Percentiles rank a stretch among this genome's conserved stretches.
Evolutionary conservation across 1,140 invertebrate genomes (phyloP).

Genomic region (Drosophila micromelanica): DNA sequence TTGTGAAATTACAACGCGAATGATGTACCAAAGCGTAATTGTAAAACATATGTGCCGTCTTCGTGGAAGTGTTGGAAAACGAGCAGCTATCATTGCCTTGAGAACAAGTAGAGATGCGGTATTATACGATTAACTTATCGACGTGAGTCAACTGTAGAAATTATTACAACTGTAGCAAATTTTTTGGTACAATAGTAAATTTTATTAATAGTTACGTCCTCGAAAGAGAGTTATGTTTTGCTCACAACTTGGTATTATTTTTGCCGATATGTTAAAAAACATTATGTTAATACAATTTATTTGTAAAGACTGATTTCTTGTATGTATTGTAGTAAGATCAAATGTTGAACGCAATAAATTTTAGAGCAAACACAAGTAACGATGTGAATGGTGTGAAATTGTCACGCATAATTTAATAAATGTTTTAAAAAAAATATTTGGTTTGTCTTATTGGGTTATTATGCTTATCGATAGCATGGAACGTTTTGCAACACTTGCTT

Average conservation of each 20-base stretch:
- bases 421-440: slow-evolving; percentile 47
- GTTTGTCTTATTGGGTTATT: neutral
- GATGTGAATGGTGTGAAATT: slow-evolving; percentile 46
- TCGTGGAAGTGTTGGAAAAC: slow-evolving; percentile 52
- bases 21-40: slow-evolving; percentile 58
- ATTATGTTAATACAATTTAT: slow-evolving; percentile 69
- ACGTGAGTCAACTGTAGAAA: slow-evolving; percentile 18
- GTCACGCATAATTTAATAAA: slow-evolving; percentile 71
- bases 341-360: slow-evolving; percentile 58
- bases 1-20: slow-evolving; percentile 76
- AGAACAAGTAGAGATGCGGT: slow-evolving; percentile 50
- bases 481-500: slow-evolving; percentile 58
- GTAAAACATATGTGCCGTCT: slow-evolving; percentile 57
- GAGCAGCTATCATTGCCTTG: slow-evolving; percentile 13
- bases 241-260: slow-evolving; percentile 63
- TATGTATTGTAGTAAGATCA: slow-evolving; percentile 56
- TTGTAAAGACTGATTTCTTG: slow-evolving; percentile 80
- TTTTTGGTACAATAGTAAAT: slow-evolving; percentile 46
- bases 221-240: slow-evolving; percentile 52
- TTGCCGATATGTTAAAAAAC: slow-evolving; percentile 26
- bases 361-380: slow-evolving; percentile 28
- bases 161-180: slow-evolving; percentile 8
- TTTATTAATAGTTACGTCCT: slow-evolving; percentile 40
- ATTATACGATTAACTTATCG: slow-evolving; percentile 50
- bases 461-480: slow-evolving; percentile 1